Conservation (phyloP, 2,113 vertebrate species). For the Lophotis ruficrista region DNA sequence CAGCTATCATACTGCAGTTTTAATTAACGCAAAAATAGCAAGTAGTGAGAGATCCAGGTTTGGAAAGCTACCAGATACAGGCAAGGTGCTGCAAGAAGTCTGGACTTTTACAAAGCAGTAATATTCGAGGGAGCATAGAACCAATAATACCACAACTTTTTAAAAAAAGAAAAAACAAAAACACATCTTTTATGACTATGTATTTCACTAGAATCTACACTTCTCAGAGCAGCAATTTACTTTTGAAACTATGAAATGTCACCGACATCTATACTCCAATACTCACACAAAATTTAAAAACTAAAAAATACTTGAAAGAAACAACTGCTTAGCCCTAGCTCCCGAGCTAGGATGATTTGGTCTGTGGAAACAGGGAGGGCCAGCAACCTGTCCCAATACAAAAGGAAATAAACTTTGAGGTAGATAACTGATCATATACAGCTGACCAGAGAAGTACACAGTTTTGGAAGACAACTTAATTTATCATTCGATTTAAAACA, state of each 20-base stretch:
- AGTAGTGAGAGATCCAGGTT: slow-evolving; percentile 79
- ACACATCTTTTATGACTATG: slow-evolving; percentile 82
- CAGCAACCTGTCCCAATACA: slow-evolving; percentile 93
- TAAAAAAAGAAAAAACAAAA: slow-evolving; percentile 75
- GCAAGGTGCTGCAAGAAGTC: slow-evolving; percentile 80
- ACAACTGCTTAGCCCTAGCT: slow-evolving; percentile 90
- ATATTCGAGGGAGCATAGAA: slow-evolving; percentile 87
- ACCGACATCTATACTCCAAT: slow-evolving; percentile 87
- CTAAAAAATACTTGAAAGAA: slow-evolving; percentile 88
- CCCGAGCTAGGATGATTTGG: slow-evolving; percentile 95
- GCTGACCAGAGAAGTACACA: slow-evolving; percentile 94
- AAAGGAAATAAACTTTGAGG: slow-evolving; percentile 97
- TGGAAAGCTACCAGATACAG: slow-evolving; percentile 74
- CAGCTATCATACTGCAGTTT: slow-evolving; percentile 82
- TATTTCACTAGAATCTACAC: slow-evolving; percentile 85
- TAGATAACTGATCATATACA: slow-evolving; percentile 95
- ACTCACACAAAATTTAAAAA: slow-evolving; percentile 85
- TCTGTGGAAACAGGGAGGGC: slow-evolving; percentile 95
- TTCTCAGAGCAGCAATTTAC: slow-evolving; percentile 88
- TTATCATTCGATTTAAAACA: slow-evolving; percentile 81
- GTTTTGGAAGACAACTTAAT: slow-evolving; percentile 92
- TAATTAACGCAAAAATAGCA: slow-evolving; percentile 83
- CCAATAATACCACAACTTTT: slow-evolving; percentile 87
- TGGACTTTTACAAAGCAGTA: slow-evolving; percentile 85
- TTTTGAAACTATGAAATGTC: slow-evolving; percentile 91